Conservation (phyloP, 2,113 vertebrate genomes). For the Vulpes ferrilata region DNA sequence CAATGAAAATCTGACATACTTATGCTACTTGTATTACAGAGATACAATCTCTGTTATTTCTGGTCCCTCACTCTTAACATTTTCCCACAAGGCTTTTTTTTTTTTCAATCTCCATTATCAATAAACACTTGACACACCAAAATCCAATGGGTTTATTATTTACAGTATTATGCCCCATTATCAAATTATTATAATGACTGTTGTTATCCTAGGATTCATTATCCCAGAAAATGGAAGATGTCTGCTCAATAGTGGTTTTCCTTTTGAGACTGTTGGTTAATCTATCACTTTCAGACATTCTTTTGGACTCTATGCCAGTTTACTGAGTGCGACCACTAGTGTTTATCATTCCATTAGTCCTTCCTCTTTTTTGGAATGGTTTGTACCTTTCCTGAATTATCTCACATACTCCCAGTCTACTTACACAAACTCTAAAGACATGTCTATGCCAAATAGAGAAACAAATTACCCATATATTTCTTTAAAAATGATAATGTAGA, state of each 20-base stretch:
- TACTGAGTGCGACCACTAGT: not conserved
- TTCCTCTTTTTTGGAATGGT: not conserved
- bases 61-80: not conserved
- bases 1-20: not conserved
- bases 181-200: not conserved
- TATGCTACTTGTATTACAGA: not conserved
- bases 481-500: slow-evolving; percentile 2
- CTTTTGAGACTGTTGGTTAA: not conserved
- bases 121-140: not conserved
- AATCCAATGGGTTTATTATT: not conserved
- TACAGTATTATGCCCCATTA: not conserved
- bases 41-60: not conserved
- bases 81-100: not conserved
- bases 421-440: not conserved
- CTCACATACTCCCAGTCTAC: not conserved
- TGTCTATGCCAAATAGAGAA: not conserved
- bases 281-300: not conserved
- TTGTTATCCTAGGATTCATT: not conserved
- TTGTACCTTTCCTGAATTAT: not conserved
- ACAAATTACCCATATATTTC: not conserved
- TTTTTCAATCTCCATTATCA: not conserved
- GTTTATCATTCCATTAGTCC: not conserved
- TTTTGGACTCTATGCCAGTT: not conserved
- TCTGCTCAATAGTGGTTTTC: not conserved
- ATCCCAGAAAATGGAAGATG: not conserved